Evolutionary conservation across 2,888 invertebrate genomes (phyloP).

Genomic region (Pammene aurita): DNA sequence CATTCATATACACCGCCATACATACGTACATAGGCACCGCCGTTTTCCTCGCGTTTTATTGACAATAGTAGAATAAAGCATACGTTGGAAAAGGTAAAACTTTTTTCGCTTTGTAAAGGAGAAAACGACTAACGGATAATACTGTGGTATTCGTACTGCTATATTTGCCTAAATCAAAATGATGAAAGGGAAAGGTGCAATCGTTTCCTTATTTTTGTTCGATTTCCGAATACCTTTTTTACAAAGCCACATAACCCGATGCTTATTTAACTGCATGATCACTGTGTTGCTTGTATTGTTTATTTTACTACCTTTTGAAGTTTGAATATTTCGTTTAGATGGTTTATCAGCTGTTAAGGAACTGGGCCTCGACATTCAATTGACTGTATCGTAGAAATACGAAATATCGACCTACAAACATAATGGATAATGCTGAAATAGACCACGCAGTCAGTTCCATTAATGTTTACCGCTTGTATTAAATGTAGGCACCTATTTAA

Average conservation of each 20-base stretch:
- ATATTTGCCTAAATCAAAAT: conserved; percentile 47
- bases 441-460: no score
- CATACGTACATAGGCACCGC: conserved; percentile 9
- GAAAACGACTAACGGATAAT: conserved; percentile 26
- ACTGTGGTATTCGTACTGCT: conserved; percentile 17
- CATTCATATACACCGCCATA: no score
- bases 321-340: conserved; percentile 17
- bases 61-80: conserved; percentile 37
- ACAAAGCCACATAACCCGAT: conserved; percentile 39
- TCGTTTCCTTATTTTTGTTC: conserved; percentile 45
- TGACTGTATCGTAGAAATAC: conserved; percentile 18
- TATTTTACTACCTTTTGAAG: conserved; percentile 37
- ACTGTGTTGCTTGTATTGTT: conserved; percentile 33
- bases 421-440: no score
- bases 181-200: conserved; percentile 45
- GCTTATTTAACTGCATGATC: conserved; percentile 34
- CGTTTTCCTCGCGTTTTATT: conserved; percentile 31
- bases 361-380: conserved; percentile 6
- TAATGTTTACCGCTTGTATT: no score
- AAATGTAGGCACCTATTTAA: no score
- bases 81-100: conserved; percentile 34
- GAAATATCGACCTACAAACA: background rate
- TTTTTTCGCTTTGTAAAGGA: conserved; percentile 39
- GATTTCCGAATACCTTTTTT: conserved; percentile 41
- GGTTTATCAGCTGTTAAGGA: conserved; percentile 16